Conservation (phyloP, 2,797 vertebrate species). For the Xenops minutus region DNA sequence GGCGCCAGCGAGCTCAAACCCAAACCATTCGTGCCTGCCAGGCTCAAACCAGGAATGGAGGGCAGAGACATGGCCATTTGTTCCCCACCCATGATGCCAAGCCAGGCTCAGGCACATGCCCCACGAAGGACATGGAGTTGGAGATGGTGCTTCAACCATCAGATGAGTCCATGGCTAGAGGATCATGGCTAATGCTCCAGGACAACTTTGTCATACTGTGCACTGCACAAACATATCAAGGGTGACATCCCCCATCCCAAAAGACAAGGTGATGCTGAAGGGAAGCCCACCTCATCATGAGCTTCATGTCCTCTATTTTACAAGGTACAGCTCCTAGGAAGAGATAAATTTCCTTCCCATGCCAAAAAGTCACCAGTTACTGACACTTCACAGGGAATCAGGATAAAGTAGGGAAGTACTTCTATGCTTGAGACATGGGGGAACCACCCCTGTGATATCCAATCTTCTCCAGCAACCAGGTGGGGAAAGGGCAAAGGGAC, state of each 20-base stretch:
- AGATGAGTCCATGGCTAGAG: neutral
- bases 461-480: neutral
- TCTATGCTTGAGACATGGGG: neutral
- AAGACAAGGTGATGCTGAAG: neutral
- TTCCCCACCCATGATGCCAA: neutral
- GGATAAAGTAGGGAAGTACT: neutral
- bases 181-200: neutral
- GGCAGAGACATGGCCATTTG: neutral
- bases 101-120: fast-evolving
- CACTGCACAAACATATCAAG: neutral
- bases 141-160: neutral
- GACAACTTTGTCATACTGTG: neutral
- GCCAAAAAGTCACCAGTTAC: neutral
- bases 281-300: neutral
- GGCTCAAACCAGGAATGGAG: neutral
- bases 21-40: neutral
- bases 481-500: neutral
- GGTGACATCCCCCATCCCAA: neutral
- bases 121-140: neutral
- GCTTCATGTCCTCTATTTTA: neutral
- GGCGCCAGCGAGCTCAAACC: neutral
- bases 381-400: neutral
- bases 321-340: neutral
- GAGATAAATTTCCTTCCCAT: neutral
- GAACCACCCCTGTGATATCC: neutral